phyloP scores from a whole-genome alignment of 2,888 invertebrate genomes.

The Hypercompe scribonia region DNA sequence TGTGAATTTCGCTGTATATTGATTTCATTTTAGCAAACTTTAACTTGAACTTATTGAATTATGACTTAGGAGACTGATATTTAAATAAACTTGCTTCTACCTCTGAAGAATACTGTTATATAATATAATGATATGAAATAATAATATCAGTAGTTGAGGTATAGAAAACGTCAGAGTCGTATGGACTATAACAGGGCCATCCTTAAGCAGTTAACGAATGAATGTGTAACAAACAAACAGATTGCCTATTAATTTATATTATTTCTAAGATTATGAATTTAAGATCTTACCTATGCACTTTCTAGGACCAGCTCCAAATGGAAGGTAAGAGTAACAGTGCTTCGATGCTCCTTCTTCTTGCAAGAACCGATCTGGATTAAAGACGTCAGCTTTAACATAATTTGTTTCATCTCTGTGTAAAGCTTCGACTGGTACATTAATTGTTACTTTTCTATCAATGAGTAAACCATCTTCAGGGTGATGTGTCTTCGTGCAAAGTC shows the following conservation, averaged over 20 bases:
- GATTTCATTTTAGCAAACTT: neutral
- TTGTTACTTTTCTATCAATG: constrained; percentile 73
- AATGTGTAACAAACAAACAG: no score
- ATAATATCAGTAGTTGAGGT: neutral
- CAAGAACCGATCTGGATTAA: constrained; percentile 76
- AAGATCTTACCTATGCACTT: constrained; percentile 77
- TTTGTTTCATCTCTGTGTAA: constrained; percentile 72
- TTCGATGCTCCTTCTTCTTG: constrained; percentile 57
- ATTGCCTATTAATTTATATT: no score
- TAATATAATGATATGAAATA: neutral
- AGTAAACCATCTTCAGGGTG: constrained; percentile 69
- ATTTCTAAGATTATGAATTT: neutral
- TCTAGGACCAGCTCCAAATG: constrained; percentile 80
- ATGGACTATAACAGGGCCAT: no score
- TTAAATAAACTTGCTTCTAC: neutral
- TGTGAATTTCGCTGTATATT: neutral
- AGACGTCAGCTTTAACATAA: constrained; percentile 67
- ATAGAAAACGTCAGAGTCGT: neutral
- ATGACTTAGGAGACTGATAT: neutral
- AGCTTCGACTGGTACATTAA: constrained; percentile 74
- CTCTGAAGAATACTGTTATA: neutral
- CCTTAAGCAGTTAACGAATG: no score
- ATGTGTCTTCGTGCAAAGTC: constrained; percentile 75
- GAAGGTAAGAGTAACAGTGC: constrained; percentile 69
- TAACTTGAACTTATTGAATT: neutral